A percentile compares a stretch with the other conserved stretches of the same genome.
Evolutionary conservation across 2,797 vertebrate species (phyloP).

Genomic region (Melanotaenia nigrans): DNA sequence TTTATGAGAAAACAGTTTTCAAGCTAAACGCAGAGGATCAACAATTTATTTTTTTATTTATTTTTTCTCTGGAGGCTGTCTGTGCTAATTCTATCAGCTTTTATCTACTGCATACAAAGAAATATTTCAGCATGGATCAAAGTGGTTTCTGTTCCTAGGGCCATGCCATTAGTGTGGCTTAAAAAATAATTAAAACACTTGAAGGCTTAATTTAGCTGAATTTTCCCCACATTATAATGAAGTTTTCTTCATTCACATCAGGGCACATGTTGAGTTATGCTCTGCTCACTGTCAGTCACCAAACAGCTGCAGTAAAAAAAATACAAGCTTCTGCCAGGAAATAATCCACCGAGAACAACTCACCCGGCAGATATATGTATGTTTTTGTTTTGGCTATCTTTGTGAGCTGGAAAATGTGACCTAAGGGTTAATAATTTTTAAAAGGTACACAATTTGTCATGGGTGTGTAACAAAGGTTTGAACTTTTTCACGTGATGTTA

Average conservation of each 20-base stretch:
- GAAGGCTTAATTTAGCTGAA: neutral
- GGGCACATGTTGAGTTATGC: neutral
- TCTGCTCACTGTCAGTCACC: slow-evolving; percentile 25
- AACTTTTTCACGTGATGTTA: neutral
- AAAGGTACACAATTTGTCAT: neutral
- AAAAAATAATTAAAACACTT: slow-evolving; percentile 2
- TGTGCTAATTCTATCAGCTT: slow-evolving; percentile 1
- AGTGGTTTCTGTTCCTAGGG: slow-evolving; percentile 4
- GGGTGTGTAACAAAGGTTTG: neutral
- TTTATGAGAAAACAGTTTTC: neutral
- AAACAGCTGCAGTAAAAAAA: slow-evolving; percentile 3
- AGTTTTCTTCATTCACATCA: neutral
- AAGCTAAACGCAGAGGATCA: neutral
- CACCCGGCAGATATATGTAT: neutral
- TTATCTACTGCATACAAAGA: slow-evolving; percentile 7
- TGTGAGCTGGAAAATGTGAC: neutral
- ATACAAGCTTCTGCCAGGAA: slow-evolving; percentile 22
- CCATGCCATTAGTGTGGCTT: neutral
- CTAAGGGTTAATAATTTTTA: neutral
- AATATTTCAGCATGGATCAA: slow-evolving; percentile 11
- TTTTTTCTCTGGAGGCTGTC: neutral
- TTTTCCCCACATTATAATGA: neutral
- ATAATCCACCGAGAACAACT: slow-evolving; percentile 22
- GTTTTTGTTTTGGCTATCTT: slow-evolving; percentile 9
- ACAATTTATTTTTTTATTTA: neutral